Evolutionary conservation across 2,888 invertebrate genomes (phyloP).

Genomic region (Drosophila kuntzei): DNA sequence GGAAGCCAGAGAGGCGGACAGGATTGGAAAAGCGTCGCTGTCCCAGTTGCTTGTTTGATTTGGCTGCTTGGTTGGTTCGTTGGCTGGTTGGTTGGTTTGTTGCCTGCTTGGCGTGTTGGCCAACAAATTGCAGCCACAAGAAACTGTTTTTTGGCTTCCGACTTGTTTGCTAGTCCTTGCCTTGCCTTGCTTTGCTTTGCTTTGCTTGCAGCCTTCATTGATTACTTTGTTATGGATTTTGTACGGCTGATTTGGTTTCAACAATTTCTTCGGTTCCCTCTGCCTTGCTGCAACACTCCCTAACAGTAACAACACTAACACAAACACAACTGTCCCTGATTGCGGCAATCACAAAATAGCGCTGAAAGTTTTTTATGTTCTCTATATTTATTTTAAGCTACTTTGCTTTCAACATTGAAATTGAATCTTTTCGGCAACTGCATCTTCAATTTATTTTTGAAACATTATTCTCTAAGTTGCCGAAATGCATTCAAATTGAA

Average conservation of each 20-base stretch:
- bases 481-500: conserved; percentile 24
- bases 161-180: conserved; percentile 47
- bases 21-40: conserved; percentile 38
- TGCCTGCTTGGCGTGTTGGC: conserved; percentile 65
- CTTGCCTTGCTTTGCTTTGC: conserved; percentile 17
- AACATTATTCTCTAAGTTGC: conserved; percentile 2
- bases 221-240: conserved; percentile 81
- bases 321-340: conserved; percentile 54
- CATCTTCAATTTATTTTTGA: conserved; percentile 13
- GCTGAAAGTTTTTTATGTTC: conserved; percentile 50
- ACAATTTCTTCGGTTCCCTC: conserved; percentile 37
- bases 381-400: conserved; percentile 34
- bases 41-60: conserved; percentile 66
- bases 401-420: conserved; percentile 7
- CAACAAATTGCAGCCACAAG: conserved; percentile 78
- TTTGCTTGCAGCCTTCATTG: conserved; percentile 66
- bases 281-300: conserved; percentile 38
- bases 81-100: conserved; percentile 22
- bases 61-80: conserved; percentile 48
- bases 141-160: conserved; percentile 65
- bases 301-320: conserved; percentile 18
- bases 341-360: conserved; percentile 63
- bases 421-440: conserved; percentile 3
- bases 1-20: conserved; percentile 49
- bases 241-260: conserved; percentile 64